A percentile compares a stretch with the other conserved stretches of the same genome.
Evolutionary conservation across 2,888 invertebrate genomes (phyloP).

Genomic region (Thymelicus lineola): DNA sequence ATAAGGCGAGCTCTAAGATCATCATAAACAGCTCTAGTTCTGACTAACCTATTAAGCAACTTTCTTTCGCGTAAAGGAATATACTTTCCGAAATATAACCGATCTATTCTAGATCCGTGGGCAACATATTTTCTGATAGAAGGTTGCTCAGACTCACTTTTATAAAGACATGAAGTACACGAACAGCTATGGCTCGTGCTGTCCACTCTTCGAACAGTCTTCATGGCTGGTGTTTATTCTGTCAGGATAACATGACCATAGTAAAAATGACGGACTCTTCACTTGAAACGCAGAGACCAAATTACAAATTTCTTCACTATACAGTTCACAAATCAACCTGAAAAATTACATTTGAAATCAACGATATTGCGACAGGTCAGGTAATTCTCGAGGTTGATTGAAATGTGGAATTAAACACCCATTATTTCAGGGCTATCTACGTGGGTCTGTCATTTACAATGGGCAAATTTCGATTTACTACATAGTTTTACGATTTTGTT

Average conservation of each 20-base stretch:
- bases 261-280: neutral
- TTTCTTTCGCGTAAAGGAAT: constrained; percentile 61
- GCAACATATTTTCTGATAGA: constrained; percentile 50
- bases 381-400: too few relatives aligned
- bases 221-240: constrained; percentile 52
- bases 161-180: constrained; percentile 57
- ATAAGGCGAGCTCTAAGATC: constrained; percentile 58
- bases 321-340: constrained; percentile 41
- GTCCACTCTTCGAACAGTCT: constrained; percentile 46
- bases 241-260: constrained; percentile 9
- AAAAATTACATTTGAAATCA: constrained; percentile 10
- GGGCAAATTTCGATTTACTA: too few relatives aligned
- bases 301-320: constrained; percentile 31
- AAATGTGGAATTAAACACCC: too few relatives aligned
- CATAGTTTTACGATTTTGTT: too few relatives aligned
- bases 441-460: too few relatives aligned
- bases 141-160: constrained; percentile 53
- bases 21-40: constrained; percentile 65
- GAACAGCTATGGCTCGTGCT: constrained; percentile 53
- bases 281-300: constrained; percentile 11
- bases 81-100: constrained; percentile 57
- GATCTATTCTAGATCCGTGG: constrained; percentile 56
- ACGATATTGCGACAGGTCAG: neutral
- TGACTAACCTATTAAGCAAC: constrained; percentile 58
- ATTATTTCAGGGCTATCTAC: too few relatives aligned